Evolutionary conservation across 2,113 vertebrate genomes (phyloP), one percentile per base, ranked within the genome.

Genomic region (Salvator merianae): DNA sequence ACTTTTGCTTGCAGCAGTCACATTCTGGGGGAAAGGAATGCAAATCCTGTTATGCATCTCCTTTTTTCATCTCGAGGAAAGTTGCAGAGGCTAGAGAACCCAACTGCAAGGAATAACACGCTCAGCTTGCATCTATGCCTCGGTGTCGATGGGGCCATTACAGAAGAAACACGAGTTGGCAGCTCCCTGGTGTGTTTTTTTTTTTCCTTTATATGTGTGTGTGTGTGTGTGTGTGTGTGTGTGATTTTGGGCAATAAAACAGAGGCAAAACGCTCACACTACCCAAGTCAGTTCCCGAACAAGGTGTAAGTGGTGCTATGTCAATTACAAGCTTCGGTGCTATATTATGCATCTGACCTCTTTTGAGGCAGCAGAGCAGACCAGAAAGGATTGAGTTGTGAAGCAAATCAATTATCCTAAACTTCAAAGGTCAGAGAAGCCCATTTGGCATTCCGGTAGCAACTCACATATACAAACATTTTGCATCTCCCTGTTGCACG

Each of bases 21-120:
- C 92, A 84, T 92, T 88, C 89, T 77, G 63, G 94, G 89, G 88
- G 22, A 87, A 95, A 93, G 94, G 95, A 93, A 95, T 95, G 96
- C 95, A 96, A 97, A 97, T 96, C 96, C 95, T 94, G 94, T 97
- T 95, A 96, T 38, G 82, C 93, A 92, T 94, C 93, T 47, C n/a
- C 68, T 95, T 95, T 76, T 97, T 96, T 96, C 95, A 96, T 96
- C 95, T 94, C 7, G 83, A 91, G 76, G 62, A 89, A 93, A 93
- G 93, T 89, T 91, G 93, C 89, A 90, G 81, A 88, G 92, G 93
- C 88, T 87, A 83, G 86, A 88, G 89, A 91, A 79, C 0, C 89
- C 86, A 93, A 92, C 91, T 91, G 87, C 6, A 84, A 92, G 93
- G 92, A 91, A 88, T 87, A 20, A 34, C 84, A 76, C 84, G 84